Evolutionary conservation across 2,797 vertebrate genomes (phyloP).

Genomic region (Mus spretus): DNA sequence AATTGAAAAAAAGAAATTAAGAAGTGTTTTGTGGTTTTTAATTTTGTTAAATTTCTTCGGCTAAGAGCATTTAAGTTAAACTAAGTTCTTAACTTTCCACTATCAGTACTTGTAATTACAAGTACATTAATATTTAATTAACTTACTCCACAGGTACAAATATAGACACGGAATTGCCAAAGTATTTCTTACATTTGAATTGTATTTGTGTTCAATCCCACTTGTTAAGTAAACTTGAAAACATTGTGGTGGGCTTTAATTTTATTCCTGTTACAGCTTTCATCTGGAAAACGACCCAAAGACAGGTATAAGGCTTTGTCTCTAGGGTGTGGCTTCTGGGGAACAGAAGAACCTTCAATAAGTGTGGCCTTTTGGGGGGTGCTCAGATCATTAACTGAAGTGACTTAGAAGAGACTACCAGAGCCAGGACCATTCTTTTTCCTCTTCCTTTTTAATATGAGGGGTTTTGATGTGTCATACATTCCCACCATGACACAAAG

Average conservation of each 20-base stretch:
- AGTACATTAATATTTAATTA: slow-evolving; percentile 72
- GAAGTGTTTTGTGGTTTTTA: slow-evolving; percentile 40
- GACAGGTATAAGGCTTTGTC: not conserved
- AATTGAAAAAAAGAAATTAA: not conserved
- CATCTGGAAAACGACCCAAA: not conserved
- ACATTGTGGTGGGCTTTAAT: slow-evolving; percentile 1
- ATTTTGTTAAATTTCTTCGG: slow-evolving; percentile 75
- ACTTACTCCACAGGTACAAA: slow-evolving; percentile 54
- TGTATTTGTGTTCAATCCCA: not conserved
- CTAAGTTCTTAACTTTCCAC: slow-evolving; percentile 68
- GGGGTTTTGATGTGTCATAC: not conserved
- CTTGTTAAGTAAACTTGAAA: not conserved
- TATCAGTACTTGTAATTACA: slow-evolving; percentile 56
- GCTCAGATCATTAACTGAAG: not conserved
- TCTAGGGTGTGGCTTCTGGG: not conserved
- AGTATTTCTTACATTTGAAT: slow-evolving; percentile 35
- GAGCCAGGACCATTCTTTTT: not conserved
- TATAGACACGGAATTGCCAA: slow-evolving; percentile 30
- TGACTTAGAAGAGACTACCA: not conserved
- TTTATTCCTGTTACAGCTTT: not conserved
- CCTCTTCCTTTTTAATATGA: not conserved
- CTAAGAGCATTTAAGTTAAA: slow-evolving; percentile 68
- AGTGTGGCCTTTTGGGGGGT: no score
- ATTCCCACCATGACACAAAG: no score
- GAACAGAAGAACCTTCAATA: not conserved